Evolutionary conservation across 2,888 invertebrate genomes (phyloP), one percentile per base, ranked within the genome.

Genomic region (Cataglyphis rosenhaueri): DNA sequence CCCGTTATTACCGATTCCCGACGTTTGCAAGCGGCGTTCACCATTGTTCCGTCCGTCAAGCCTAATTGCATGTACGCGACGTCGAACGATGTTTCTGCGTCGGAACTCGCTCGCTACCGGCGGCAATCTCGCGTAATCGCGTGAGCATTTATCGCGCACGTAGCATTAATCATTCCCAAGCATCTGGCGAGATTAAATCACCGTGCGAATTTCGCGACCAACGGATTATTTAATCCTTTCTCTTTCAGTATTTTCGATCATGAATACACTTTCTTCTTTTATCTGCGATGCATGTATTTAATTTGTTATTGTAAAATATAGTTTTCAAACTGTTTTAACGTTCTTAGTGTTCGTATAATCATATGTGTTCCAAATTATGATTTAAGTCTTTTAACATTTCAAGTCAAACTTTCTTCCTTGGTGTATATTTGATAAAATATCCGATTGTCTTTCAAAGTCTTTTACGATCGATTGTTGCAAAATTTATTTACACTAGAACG

Each of bases 21-120:
- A 71, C 62, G 82, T 79, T 71, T 81, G 83, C 85, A 81, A 84
- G 32, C 32, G 21, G 76, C 65, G 38, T 81, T 76, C 74, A 59
- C 89, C 84, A 91, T 91, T 91, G 91, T 91, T 89, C 90, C 87
- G 89, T 89, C 88, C 84, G 84, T 91, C 91, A 88, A 21, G 87
- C 83, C 86, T 88, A 89, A 89, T 89, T 88, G 87, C 86, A 79
- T 75, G 81, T 59, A 78, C 71, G 59, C 79, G 68, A 85, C 83
- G 82, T 84, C 85, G 48, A 71, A 75, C 81, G 78, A 78, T 83
- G 75, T 59, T 82, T 21, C 65, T 25, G 38, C 82, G 68, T 86
- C 78, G 81, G 83, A 85, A 79, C 83, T 85, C 83, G 82, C 62
- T 41, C 18, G 81, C 74, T 74, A 81, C 81, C 74, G 81, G 62